These are phyloP conservation scores for Tautogolabrus adspersus DNA, from an alignment of 2,113 vertebrate species.

Conservation along the genomic window DNA sequence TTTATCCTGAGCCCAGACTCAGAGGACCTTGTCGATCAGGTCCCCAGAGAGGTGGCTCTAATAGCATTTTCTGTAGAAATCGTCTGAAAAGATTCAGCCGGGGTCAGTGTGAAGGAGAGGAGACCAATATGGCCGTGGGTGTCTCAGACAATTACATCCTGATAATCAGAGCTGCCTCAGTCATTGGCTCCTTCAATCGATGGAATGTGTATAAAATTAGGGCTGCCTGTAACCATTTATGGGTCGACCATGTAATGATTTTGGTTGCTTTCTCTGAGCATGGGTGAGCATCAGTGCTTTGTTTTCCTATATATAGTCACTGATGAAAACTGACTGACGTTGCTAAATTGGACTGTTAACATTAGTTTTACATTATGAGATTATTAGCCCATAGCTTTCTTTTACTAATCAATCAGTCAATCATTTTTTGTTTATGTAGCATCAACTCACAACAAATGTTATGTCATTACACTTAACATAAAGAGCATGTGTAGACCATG, in stretches of 20 bases:
- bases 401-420: too few relatives aligned
- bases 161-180: slow-evolving; percentile 35
- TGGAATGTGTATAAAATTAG: slow-evolving; percentile 51
- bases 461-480: too few relatives aligned
- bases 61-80: slow-evolving; percentile 74
- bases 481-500: too few relatives aligned
- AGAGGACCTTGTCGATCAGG: slow-evolving; percentile 51
- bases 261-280: slow-evolving; percentile 12
- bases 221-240: slow-evolving; percentile 44
- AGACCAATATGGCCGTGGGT: slow-evolving; percentile 5
- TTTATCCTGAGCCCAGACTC: slow-evolving; percentile 47
- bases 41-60: slow-evolving; percentile 61
- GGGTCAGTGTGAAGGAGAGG: slow-evolving; percentile 35
- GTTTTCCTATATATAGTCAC: not conserved
- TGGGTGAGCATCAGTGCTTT: slow-evolving; percentile 38
- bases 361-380: slow-evolving; percentile 10
- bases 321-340: too few relatives aligned
- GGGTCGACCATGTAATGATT: slow-evolving; percentile 30
- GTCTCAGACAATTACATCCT: slow-evolving; percentile 39
- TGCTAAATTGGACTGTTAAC: not conserved
- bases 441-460: too few relatives aligned
- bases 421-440: too few relatives aligned
- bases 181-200: slow-evolving; percentile 40
- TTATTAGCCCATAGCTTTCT: too few relatives aligned
- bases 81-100: slow-evolving; percentile 40